These are phyloP conservation scores for Arnoldichthys spilopterus DNA, from an alignment of 2,797 vertebrate genomes.

Conservation along the genomic window DNA sequence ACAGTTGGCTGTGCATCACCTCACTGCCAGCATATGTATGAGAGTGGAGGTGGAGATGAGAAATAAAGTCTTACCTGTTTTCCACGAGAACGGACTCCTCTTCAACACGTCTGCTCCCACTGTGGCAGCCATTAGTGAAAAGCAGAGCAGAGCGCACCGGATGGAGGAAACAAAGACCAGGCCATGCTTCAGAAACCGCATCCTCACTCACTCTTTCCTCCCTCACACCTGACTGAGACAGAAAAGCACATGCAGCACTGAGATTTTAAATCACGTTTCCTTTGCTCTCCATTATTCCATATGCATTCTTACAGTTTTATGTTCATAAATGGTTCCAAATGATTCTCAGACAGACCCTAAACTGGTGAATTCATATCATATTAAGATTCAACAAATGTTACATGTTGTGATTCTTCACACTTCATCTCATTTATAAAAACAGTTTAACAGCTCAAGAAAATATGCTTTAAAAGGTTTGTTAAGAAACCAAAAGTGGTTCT, in stretches of 20 bases:
- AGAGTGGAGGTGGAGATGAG: background rate
- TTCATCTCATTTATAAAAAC: too few species aligned
- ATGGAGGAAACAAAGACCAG: conserved; percentile 30
- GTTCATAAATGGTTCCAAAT: background rate
- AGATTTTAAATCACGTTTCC: background rate
- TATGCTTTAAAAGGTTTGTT: too few species aligned
- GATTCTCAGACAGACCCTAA: background rate
- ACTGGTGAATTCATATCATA: too few species aligned
- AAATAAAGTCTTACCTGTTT: conserved; percentile 46
- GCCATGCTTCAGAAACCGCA: conserved; percentile 44
- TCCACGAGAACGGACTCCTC: conserved; percentile 53
- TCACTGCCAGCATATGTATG: background rate
- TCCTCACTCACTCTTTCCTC: conserved; percentile 16
- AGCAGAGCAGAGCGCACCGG: conserved; percentile 39
- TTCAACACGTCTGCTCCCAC: conserved; percentile 35
- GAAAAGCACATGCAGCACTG: conserved; percentile 7
- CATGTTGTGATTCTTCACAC: too few species aligned
- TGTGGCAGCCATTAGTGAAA: conserved; percentile 31
- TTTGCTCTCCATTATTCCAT: background rate
- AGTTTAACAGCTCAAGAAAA: too few species aligned
- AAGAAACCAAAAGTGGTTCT: too few species aligned
- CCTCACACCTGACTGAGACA: conserved; percentile 41
- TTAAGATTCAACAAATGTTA: too few species aligned
- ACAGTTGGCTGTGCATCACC: background rate
- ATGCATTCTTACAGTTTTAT: too few species aligned